Conservation (phyloP, 2,113 vertebrate genomes). For the Globicephala melas region DNA sequence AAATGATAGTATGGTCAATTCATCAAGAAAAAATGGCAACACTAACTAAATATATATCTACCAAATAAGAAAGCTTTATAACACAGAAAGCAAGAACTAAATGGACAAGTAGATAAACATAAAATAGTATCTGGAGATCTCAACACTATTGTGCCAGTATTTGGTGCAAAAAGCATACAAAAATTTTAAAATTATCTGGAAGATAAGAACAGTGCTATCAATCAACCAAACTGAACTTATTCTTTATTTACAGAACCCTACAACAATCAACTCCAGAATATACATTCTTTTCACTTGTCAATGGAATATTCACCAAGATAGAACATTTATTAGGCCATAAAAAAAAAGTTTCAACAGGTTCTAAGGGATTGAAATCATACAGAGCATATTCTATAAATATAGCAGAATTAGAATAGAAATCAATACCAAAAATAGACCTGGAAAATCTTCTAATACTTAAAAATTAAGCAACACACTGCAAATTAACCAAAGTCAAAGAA, state of each 20-base stretch:
- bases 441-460: background rate
- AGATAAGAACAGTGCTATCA: background rate
- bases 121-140: background rate
- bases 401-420: background rate
- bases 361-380: too few relatives aligned
- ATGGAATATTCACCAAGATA: too few relatives aligned
- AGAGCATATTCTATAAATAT: background rate
- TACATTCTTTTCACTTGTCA: background rate
- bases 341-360: too few relatives aligned
- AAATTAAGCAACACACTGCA: background rate
- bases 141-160: background rate
- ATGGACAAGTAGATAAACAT: background rate
- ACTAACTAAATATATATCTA: background rate
- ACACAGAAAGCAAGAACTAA: background rate
- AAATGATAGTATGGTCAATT: background rate
- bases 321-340: too few relatives aligned
- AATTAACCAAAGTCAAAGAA: background rate
- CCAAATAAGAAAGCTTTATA: background rate
- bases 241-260: background rate
- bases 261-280: background rate
- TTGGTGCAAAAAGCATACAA: background rate
- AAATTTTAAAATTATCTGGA: background rate
- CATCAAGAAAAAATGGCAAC: background rate
- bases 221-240: background rate
- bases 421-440: background rate